A percentile compares a stretch with the other conserved stretches of the same genome.
Conservation (phyloP, 2,113 vertebrate species). For the Enhydra lutris region DNA sequence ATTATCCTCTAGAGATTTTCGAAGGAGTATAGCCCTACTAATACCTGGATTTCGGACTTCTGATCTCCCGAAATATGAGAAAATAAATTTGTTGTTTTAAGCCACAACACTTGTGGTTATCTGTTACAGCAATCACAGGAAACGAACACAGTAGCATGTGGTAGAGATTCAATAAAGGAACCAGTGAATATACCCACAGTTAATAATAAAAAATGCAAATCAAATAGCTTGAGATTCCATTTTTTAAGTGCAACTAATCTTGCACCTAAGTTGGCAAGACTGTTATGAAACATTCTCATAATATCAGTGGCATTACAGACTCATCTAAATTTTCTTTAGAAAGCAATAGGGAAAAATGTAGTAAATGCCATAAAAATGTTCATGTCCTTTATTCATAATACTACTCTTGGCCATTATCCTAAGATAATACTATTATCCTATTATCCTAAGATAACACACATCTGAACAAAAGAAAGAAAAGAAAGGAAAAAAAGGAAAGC, state of each 20-base stretch:
- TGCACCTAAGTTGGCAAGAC: background rate
- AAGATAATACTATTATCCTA: background rate
- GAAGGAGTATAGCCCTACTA: background rate
- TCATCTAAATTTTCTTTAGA: background rate
- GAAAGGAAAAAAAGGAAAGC: background rate
- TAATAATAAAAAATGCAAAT: background rate
- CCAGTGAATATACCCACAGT: background rate
- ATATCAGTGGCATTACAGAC: background rate
- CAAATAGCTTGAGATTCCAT: background rate
- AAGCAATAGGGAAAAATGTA: background rate
- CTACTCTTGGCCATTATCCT: background rate
- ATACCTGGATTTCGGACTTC: background rate
- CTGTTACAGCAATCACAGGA: background rate
- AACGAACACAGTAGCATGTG: background rate
- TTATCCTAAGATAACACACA: background rate
- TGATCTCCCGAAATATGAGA: background rate
- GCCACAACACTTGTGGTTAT: background rate
- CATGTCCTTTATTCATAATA: background rate
- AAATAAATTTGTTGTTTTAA: background rate
- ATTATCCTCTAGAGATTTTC: background rate
- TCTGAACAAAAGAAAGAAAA: background rate
- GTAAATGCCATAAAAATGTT: background rate
- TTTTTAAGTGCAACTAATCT: background rate
- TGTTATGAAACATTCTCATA: background rate
- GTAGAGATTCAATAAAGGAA: background rate